Conservation (phyloP, 2,113 vertebrate genomes). For the Aptenodytes forsteri region DNA sequence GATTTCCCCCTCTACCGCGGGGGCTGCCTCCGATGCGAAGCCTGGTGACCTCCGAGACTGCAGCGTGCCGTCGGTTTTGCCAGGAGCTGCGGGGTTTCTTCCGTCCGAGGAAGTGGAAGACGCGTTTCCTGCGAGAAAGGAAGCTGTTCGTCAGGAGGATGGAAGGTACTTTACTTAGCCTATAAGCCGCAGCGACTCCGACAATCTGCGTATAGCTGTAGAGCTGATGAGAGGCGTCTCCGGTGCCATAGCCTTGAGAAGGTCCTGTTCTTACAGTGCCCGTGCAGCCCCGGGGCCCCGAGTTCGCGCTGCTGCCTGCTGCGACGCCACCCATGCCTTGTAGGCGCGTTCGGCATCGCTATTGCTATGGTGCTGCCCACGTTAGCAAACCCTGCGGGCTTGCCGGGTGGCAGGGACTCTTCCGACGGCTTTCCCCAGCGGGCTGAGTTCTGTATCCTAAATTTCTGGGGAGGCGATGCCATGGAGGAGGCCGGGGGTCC, state of each 20-base stretch:
- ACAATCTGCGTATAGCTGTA: fast-evolving
- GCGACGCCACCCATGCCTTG: no score
- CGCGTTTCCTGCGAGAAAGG: background rate
- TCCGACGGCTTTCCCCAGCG: fast-evolving
- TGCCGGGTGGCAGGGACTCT: background rate
- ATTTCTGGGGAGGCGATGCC: background rate
- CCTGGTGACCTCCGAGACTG: background rate
- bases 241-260: background rate
- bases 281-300: no score
- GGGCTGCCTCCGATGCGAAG: background rate
- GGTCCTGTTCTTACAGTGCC: background rate
- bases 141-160: fast-evolving
- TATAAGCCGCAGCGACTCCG: fast-evolving
- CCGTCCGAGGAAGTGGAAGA: fast-evolving
- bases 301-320: no score
- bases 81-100: background rate
- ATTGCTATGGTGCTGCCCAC: no score
- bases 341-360: no score
- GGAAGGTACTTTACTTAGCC: background rate
- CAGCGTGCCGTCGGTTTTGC: background rate
- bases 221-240: background rate
- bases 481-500: background rate
- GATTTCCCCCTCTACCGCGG: fast-evolving
- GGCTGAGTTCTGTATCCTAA: background rate
- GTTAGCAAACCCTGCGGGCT: background rate